Base-by-base conservation (phyloP, 2,888 invertebrate species). In the Acrobasis repandana region DNA sequence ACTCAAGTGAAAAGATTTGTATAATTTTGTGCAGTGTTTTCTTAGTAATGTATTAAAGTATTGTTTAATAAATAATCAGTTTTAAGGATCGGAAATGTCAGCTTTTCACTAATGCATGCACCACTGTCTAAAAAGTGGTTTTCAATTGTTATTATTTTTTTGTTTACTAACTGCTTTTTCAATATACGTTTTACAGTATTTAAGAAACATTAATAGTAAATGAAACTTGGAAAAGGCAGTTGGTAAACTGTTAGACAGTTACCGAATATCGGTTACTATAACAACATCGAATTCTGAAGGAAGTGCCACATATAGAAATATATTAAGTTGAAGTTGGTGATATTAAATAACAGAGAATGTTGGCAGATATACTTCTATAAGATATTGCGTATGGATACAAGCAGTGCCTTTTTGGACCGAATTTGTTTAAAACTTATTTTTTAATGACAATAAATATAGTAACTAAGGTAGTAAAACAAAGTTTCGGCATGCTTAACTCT, bases 231-330 rank as follows among this genome's bases (percentile, higher is more conserved):
- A 56, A 51, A 57, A 11, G 51, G 43, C 20, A 56, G 56, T 36
- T 36, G 57, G 36, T 61, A 59, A 52, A 57, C 50, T 48, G 38
- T 58, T 60, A 58, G 62, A 62, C 60, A 57, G 61, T 68, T 64
- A 58, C 58, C 63, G 36, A 61, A 65, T 63, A 63, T 65, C 58
- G 60, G 71, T 72, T 70, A 73, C 75, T 73, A 78, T 72, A 67
- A 85, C 83, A 79, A 85, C 84, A 85, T 80, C 80, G 67, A 84
- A 63, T 74, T 71, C 79, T 74, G 75, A 76, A 71, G 76, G 76
- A 60, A 65, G 78, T 81, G 80, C 79, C 74, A 82, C 74, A 79
- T 74, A 69, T 63, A 73, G 67, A 69, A 71, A 71, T 66, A 69
- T 73, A 73, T 79, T 59, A 63, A 59, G 65, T 65, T 73, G 67